phyloP scores from a whole-genome alignment of 2,113 vertebrate species.

The Protobothrops flavoviridis region DNA sequence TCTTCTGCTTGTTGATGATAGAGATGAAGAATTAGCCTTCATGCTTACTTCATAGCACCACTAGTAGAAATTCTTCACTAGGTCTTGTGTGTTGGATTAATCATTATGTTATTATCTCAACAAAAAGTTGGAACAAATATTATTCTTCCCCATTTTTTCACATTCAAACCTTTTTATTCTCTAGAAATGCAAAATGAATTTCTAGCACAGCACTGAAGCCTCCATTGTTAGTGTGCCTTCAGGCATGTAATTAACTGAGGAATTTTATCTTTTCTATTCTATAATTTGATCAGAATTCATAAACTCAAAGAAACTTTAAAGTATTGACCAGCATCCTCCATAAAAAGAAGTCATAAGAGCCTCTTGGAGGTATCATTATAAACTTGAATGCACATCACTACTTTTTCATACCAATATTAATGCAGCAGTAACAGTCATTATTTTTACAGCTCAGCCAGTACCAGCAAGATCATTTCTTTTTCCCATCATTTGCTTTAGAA shows the following conservation, averaged over 20 bases:
- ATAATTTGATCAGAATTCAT: slow-evolving; percentile 77
- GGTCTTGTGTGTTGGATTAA: background rate
- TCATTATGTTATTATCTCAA: slow-evolving; percentile 25
- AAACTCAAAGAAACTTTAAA: slow-evolving; percentile 72
- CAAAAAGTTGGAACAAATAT: slow-evolving; percentile 66
- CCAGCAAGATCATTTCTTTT: slow-evolving; percentile 1
- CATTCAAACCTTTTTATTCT: slow-evolving; percentile 71
- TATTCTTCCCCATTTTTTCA: slow-evolving; percentile 73
- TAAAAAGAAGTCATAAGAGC: slow-evolving; percentile 65
- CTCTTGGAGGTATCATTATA: slow-evolving; percentile 60
- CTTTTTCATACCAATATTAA: slow-evolving; percentile 52
- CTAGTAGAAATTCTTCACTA: background rate
- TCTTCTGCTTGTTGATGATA: background rate
- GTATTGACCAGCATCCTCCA: slow-evolving; percentile 76
- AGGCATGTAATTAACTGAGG: slow-evolving; percentile 82
- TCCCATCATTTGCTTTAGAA: slow-evolving; percentile 25
- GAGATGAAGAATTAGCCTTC: background rate
- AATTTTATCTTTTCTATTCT: slow-evolving; percentile 82
- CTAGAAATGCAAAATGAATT: slow-evolving; percentile 79
- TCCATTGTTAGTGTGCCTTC: slow-evolving; percentile 82
- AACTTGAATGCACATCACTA: slow-evolving; percentile 61
- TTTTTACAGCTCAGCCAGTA: slow-evolving; percentile 38
- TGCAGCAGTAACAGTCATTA: slow-evolving; percentile 31
- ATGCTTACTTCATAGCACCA: background rate
- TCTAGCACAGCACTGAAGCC: slow-evolving; percentile 75